Base-by-base conservation (phyloP, 2,113 vertebrate genomes). In the Malurus elegans region DNA sequence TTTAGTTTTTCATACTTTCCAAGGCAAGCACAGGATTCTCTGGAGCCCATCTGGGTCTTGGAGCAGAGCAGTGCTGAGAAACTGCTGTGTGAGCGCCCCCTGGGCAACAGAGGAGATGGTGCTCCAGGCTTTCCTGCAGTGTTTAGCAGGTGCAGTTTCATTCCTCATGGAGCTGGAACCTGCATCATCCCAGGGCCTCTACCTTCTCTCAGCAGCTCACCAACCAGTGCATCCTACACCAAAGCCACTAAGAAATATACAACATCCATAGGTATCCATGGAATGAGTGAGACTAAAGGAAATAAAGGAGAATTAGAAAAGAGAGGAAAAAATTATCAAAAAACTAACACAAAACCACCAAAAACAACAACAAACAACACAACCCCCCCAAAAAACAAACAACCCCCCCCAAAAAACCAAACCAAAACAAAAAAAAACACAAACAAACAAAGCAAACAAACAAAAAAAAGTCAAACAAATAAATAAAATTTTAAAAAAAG, bases 181-280 rank as follows among this genome's bases (percentile, higher is more conserved):
- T 78, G 54, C 36, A 54, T 18, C 42, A 34, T 57, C 16, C 50
- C 56, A 62, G 60, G 18, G 32, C 17, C 18, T 66, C 7, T 32
- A 1, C 20, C 32, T 90, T 36, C 14, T 81, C 94, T 87, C 62
- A 25, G 44, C 15, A 51, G 10, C 38, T 79, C 74, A 45, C 53
- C 8, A 57, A 17, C 10, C 10, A 44, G 25, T 5, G 38, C 18
- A 62, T 57, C 47, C 21, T 31, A 51, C 19, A 25, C 11, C 7
- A 21, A 42, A 66, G 14, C 66, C 51, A 42, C 6, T 50, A n/a
- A 44, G 1, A 79, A 66, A 76, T 32, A 28, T 1, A 58, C 31
- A 32, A 8, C 2, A 2, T n/a, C 54, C 1, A 0, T 8, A 44
- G 80, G 12, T 17, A 15, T 48, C 28, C 36, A 56, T 44, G 32